Conservation (phyloP, 2,888 invertebrate genomes). For the Ormyrus nitidulus region DNA sequence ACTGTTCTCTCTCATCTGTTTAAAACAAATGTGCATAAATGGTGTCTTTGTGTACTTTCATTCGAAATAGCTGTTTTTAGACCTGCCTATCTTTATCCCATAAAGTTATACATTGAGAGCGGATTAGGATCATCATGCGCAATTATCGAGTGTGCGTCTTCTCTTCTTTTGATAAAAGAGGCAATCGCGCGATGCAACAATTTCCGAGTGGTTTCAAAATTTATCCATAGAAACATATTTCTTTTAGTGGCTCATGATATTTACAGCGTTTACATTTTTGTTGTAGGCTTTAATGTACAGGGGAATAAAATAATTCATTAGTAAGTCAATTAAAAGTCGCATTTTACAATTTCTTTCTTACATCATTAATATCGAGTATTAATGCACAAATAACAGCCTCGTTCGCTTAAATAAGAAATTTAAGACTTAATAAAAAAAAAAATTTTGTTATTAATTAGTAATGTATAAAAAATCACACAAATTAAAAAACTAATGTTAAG, state of each 20-base stretch:
- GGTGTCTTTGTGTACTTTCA: slow-evolving; percentile 50
- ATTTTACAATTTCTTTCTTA: slow-evolving; percentile 43
- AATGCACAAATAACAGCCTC: slow-evolving; percentile 34
- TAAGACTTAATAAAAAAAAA: slow-evolving; percentile 7
- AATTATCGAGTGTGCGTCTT: slow-evolving; percentile 3
- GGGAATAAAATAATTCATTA: slow-evolving; percentile 30
- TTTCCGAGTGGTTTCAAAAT: slow-evolving; percentile 50
- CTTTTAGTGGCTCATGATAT: slow-evolving; percentile 43
- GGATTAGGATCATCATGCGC: slow-evolving; percentile 38
- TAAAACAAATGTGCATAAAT: slow-evolving; percentile 41
- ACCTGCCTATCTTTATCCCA: slow-evolving; percentile 2
- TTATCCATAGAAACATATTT: slow-evolving; percentile 22
- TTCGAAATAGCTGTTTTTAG: slow-evolving; percentile 40
- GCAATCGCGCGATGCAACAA: slow-evolving; percentile 15
- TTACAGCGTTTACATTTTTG: slow-evolving; percentile 46
- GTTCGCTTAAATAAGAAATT: slow-evolving; percentile 25
- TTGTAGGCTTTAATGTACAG: slow-evolving; percentile 48
- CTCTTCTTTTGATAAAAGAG: slow-evolving; percentile 20
- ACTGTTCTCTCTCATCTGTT: slow-evolving; percentile 32
- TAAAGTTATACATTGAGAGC: slow-evolving; percentile 32
- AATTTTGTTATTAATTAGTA: slow-evolving; percentile 42
- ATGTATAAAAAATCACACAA: slow-evolving; percentile 27
- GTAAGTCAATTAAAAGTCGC: slow-evolving; percentile 15
- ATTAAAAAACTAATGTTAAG: slow-evolving; percentile 38
- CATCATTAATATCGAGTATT: slow-evolving; percentile 27